Conservation (phyloP, 1,140 invertebrate species). For the Drosophila ohnishii region DNA sequence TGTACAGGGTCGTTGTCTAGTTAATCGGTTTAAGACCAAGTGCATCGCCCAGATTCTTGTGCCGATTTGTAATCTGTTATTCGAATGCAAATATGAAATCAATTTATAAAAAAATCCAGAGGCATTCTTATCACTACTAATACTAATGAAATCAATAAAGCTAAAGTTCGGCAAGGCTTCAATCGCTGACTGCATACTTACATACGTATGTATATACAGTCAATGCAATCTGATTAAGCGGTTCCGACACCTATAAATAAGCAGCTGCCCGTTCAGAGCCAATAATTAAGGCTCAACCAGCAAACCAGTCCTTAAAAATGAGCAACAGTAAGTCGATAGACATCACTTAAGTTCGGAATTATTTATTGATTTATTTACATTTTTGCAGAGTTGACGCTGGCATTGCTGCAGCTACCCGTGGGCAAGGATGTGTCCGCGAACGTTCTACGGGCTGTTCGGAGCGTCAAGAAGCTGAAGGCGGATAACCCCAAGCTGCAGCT, state of each 20-base stretch:
- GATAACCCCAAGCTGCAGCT: conserved; percentile 87
- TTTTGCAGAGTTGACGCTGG: conserved; percentile 85
- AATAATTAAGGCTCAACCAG: neutral
- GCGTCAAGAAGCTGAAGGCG: conserved; percentile 89
- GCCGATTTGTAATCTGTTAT: conserved; percentile 2
- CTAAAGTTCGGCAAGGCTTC: conserved; percentile 2
- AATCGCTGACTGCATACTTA: neutral
- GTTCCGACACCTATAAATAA: conserved; percentile 19
- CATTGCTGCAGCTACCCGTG: conserved; percentile 92
- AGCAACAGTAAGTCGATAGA: conserved; percentile 38
- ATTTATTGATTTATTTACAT: conserved; percentile 12
- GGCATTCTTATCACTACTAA: neutral
- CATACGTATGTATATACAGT: neutral
- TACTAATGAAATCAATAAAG: conserved; percentile 1
- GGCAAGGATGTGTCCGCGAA: conserved; percentile 89
- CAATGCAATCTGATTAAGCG: conserved; percentile 10
- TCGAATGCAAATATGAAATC: neutral
- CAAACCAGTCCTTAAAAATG: conserved; percentile 1
- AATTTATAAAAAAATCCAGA: neutral
- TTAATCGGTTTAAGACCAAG: conserved; percentile 9
- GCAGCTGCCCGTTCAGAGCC: neutral
- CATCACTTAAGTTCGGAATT: neutral
- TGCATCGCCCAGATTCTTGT: conserved; percentile 7
- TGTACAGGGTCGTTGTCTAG: conserved; percentile 13
- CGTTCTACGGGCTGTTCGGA: conserved; percentile 87